Evolutionary conservation across 2,113 vertebrate genomes (phyloP), one percentile per base, ranked within the genome.

Genomic region (Thalassarche chlororhynchos): DNA sequence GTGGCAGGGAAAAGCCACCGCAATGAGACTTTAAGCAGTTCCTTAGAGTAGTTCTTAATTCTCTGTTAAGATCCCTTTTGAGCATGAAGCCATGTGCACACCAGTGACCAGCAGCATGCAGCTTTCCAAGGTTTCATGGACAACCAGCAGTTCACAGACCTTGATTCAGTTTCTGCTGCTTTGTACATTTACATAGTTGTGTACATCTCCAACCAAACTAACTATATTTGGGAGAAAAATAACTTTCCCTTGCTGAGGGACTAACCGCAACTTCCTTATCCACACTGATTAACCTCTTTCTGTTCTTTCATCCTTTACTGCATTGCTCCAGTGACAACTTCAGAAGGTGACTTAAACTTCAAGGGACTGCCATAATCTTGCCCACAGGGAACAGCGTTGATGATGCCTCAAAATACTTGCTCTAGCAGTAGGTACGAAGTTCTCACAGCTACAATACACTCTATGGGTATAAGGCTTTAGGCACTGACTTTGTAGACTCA

Each of bases 31-130:
- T 78, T 60, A 25, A 47, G n/a, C 29, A 20, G 29, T 58, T 64
- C 10, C n/a, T 64, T 38, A 40, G 29, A 38, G 40, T 2, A 8
- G 17, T 70, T 94, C 42, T 62, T 75, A 46, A 16, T 12, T 24
- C 34, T 79, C 26, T 36, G 6, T 17, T 54, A 28, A 75, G 29
- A 65, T 17, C 26, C 14, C 20, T 89, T 51, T 16, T 24, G 14
- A 79, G 28, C n/a, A 38, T 5, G 0, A 89, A 87, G 25, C 14
- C n/a, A 21, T 0, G 0, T n/a, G 54, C 9, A 25, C 6, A 2
- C 5, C 54, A 14, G 12, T 70, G 69, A 55, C 34, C n/a, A 80
- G 47, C 36, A 83, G 28, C 31, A 9, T 3, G 3, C 23, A 84
- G 20, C 31, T 77, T 52, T 44, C 76, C n/a, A 62, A 14, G 17